phyloP scores from a whole-genome alignment of 92 coral and sea anemone species.

The Actinernus sp. region DNA sequence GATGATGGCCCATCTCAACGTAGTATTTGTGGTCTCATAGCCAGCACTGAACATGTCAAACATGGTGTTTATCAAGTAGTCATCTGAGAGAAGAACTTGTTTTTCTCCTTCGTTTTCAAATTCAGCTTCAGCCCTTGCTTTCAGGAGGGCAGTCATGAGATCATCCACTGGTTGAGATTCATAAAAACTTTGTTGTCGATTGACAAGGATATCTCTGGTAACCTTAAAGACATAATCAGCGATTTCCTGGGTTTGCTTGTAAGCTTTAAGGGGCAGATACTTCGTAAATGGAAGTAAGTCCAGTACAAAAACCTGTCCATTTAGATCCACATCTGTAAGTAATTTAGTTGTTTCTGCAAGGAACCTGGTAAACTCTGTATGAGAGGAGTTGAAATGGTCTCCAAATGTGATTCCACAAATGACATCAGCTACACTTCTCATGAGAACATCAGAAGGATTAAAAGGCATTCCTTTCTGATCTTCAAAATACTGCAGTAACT shows the following conservation, averaged over 20 bases:
- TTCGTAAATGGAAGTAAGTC: conserved; percentile 23
- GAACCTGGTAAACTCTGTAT: conserved; percentile 23
- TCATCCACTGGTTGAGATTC: conserved; percentile 5
- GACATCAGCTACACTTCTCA: conserved; percentile 36
- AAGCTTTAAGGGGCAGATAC: conserved; percentile 39
- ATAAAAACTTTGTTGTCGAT: conserved; percentile 4
- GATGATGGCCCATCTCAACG: conserved; percentile 56
- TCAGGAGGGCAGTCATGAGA: conserved; percentile 31
- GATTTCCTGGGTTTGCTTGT: conserved; percentile 14
- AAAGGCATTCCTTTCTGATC: conserved; percentile 40
- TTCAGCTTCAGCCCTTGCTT: conserved; percentile 35
- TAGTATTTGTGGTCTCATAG: conserved; percentile 58
- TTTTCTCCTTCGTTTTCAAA: conserved; percentile 18
- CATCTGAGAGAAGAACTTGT: conserved; percentile 35
- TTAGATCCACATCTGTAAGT: conserved; percentile 5
- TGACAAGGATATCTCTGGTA: conserved; percentile 3
- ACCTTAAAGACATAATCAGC: background rate
- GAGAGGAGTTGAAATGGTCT: conserved; percentile 34
- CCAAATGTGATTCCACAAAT: conserved; percentile 45
- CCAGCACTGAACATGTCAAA: conserved; percentile 61
- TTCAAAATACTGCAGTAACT: conserved; percentile 22
- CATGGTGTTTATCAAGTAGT: conserved; percentile 31
- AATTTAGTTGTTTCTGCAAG: background rate
- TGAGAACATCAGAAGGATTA: conserved; percentile 27
- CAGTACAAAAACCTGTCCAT: background rate